Percentiles rank a stretch among this genome's conserved stretches.
phyloP scores from a whole-genome alignment of 1,140 invertebrate species.

The Bombus consobrinus region DNA sequence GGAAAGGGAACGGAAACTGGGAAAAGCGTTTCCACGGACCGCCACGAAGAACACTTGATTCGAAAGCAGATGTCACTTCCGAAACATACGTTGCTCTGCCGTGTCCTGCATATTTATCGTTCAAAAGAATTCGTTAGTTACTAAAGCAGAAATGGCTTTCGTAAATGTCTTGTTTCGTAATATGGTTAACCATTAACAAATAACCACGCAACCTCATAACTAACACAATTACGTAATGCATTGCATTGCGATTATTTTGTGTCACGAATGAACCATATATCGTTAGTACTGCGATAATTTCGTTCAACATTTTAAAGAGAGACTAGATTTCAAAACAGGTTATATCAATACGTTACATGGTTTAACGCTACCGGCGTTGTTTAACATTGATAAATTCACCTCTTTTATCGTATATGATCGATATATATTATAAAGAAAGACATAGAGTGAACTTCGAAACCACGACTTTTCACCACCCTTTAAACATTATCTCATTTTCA shows the following conservation, averaged over 20 bases:
- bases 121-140: background rate
- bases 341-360: background rate
- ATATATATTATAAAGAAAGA: too few relatives aligned
- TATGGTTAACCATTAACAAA: too few relatives aligned
- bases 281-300: background rate
- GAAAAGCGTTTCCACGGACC: conserved; percentile 42
- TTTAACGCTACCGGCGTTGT: background rate
- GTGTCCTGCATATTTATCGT: conserved; percentile 57
- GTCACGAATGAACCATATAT: too few relatives aligned
- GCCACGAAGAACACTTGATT: conserved; percentile 57
- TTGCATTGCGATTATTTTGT: too few relatives aligned
- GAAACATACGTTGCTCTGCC: conserved; percentile 50
- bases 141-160: too few relatives aligned
- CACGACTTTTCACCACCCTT: background rate
- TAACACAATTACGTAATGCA: too few relatives aligned
- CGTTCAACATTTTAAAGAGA: background rate
- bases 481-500: background rate
- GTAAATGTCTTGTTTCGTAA: too few relatives aligned
- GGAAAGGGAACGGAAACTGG: conserved; percentile 60
- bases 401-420: too few relatives aligned
- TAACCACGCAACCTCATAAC: too few relatives aligned
- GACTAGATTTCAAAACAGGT: background rate
- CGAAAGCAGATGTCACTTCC: conserved; percentile 66
- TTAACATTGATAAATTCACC: background rate
- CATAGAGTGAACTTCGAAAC: background rate